phyloP scores from a whole-genome alignment of 1,140 invertebrate genomes.

The Formica exsecta region DNA sequence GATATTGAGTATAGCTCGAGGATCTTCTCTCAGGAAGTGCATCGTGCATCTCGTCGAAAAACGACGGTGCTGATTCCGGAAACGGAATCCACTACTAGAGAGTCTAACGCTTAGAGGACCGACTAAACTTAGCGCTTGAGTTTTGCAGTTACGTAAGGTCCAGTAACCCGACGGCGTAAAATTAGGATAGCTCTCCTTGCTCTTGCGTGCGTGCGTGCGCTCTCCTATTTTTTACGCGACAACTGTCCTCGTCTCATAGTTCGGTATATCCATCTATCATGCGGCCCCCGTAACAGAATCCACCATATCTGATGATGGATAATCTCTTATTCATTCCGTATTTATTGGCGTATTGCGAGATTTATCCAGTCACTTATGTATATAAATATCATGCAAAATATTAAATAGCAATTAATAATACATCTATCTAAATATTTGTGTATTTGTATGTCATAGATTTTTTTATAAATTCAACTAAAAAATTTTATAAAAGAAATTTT shows the following conservation, averaged over 20 bases:
- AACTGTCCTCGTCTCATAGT: neutral
- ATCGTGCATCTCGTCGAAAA: constrained; percentile 3
- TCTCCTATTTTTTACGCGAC: neutral
- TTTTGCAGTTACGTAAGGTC: constrained; percentile 81
- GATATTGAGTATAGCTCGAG: neutral
- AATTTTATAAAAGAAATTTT: too few species aligned
- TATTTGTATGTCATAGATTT: too few species aligned
- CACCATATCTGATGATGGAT: too few species aligned
- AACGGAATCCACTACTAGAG: constrained; percentile 61
- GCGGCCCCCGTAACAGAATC: too few species aligned
- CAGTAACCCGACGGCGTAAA: constrained; percentile 82
- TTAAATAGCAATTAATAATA: too few species aligned
- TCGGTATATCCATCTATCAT: neutral
- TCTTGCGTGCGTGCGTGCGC: too few species aligned
- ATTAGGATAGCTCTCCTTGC: constrained; percentile 77
- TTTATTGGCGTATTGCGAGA: too few species aligned
- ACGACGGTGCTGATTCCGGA: neutral
- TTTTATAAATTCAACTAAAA: too few species aligned
- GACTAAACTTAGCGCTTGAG: constrained; percentile 74
- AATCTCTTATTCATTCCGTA: too few species aligned
- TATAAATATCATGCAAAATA: too few species aligned
- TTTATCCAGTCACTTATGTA: too few species aligned
- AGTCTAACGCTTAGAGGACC: constrained; percentile 42
- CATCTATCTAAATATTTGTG: too few species aligned
- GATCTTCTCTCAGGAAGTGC: neutral